Evolutionary conservation across 2,113 vertebrate genomes (phyloP), one percentile per base, ranked within the genome.

Genomic region (Pachycephala philippinensis): DNA sequence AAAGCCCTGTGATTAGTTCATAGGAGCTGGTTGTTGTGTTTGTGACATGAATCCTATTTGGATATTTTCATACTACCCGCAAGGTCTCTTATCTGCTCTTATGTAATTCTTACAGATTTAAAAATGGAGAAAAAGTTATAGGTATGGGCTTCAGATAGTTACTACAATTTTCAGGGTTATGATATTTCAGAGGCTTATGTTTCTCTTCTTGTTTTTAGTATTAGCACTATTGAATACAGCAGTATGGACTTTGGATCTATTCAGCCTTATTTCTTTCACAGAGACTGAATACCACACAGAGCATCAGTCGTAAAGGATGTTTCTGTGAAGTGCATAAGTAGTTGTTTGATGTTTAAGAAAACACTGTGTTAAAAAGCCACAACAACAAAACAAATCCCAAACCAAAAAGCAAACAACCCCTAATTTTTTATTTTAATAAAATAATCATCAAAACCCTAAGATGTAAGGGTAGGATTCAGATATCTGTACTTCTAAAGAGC

Each of bases 111-210:
- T 52, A 13, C 1, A 11, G 5, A 35, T 31, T 18, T 24, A 9
- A 57, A 40, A 64, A 64, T 31, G 0, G 27, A 79, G 7, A 57
- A 52, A n/a, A 49, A 9, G 8, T 23, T 66, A 24, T 1, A 31
- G 3, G 8, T 44, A 3, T 52, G 4, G 21, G 12, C 24, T 21
- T 70, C 5, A 9, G 20, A 6, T 53, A 74, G 74, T n/a, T 53
- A 11, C 11, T 50, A 2, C 5, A 10, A 3, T 14, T 65, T 70
- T 57, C 7, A 30, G 27, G 7, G 15, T 3, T 16, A 21, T 1
- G 0, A 9, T 63, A 21, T 63, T 87, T 84, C 27, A 59, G 27
- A 37, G 17, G 13, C 3, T 70, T 47, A 7, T 30, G 10, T 59
- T 79, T 69, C 12, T 56, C 30, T 8, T 26, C 10, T 20, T 15